Conservation (phyloP, 2,113 vertebrate genomes). For the Solenodon paradoxus region DNA sequence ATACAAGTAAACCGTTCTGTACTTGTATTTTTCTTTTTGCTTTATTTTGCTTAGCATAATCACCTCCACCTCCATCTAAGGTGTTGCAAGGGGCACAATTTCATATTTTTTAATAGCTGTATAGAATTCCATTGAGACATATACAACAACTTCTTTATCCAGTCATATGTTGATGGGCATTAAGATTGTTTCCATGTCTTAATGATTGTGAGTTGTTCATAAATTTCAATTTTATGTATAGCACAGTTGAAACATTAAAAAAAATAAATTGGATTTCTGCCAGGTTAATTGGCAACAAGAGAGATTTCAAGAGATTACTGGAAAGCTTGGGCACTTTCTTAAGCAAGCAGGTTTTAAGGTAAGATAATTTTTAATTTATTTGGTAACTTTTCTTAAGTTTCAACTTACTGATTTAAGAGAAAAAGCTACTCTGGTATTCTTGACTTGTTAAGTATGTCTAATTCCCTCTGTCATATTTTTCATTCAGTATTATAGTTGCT, state of each 20-base stretch:
- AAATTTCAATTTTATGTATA: slow-evolving; percentile 43
- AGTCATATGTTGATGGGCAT: too few species aligned
- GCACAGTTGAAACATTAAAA: slow-evolving; percentile 37
- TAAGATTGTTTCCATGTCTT: too few species aligned
- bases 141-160: too few species aligned
- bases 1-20: too few species aligned
- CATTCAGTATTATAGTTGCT: too few species aligned
- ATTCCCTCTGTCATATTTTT: slow-evolving; percentile 19
- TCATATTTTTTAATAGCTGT: too few species aligned
- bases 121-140: too few species aligned
- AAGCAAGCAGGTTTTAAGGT: slow-evolving; percentile 99
- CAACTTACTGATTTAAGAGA: neutral
- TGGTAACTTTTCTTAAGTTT: slow-evolving; percentile 9
- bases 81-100: too few species aligned
- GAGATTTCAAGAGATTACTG: slow-evolving; percentile 93
- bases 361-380: slow-evolving; percentile 62
- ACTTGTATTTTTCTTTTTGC: too few species aligned
- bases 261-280: slow-evolving; percentile 59
- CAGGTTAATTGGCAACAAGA: slow-evolving; percentile 96
- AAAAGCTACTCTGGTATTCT: neutral
- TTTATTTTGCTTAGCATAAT: too few species aligned
- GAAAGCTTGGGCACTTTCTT: slow-evolving; percentile 95
- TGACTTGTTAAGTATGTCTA: slow-evolving; percentile 32
- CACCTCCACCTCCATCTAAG: too few species aligned
- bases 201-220: too few species aligned